Evolutionary conservation across 2,113 vertebrate species (phyloP), one percentile per base, ranked within the genome.

Genomic region (Microcebus lehilahytsara): DNA sequence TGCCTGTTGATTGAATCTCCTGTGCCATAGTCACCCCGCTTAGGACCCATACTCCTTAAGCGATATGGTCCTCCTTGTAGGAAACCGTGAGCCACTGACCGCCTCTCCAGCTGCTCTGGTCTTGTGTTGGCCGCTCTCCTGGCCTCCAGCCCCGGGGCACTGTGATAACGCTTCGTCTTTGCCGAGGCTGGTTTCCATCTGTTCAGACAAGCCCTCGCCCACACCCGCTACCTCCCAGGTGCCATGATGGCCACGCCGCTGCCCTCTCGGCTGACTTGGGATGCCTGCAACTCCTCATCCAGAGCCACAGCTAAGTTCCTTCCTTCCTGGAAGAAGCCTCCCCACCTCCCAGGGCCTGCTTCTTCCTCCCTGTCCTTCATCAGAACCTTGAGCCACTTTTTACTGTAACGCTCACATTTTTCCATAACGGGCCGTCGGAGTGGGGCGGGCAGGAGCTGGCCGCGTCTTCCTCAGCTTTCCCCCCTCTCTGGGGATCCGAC

Each of bases 401-500:
- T 17, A 8, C 46, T 14, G n/a, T 25, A 25, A 71, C 49, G 9
- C 75, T 42, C 19, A 3, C 20, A 23, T 51, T 37, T 42, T 67
- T 46, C 34, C 9, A 0, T 30, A 13, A 13, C 2, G 49, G 34
- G 5, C 25, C 51, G 60, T 3, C 5, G 60, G 2, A 3, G 3
- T 2, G 25, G 22, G 40, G 5, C 9, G 30, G 69, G 46, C 16
- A 9, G 69, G 58, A 1, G 0, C 32, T 4, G 66, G 13, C 30
- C 20, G 0, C 7, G 2, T 71, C 71, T 51, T 30, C 1, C 80
- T 67, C 13, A 16, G 4, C 51, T 17, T 49, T 13, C 27, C 9
- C 5, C 12, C 12, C n/a, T 22, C 53, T 1, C n/a, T 9, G 30
- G 30, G 30, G 22, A 25, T 5, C 1, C 4, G 34, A 3, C 0